phyloP scores from a whole-genome alignment of 2,113 vertebrate genomes.

The Macaca mulatta region DNA sequence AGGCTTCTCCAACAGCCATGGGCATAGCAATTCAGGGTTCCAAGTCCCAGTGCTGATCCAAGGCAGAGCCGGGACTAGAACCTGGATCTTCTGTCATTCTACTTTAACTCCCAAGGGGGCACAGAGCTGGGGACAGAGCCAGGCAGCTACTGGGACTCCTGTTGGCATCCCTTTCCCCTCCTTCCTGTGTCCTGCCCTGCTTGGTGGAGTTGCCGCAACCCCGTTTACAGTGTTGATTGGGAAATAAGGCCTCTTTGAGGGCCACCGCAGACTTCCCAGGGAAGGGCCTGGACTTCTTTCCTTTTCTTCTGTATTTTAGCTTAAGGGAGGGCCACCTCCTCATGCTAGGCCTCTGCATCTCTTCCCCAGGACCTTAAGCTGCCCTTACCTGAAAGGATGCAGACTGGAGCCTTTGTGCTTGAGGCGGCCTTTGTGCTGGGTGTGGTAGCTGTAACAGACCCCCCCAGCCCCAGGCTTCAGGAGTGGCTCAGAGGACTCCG shows the following conservation, averaged over 20 bases:
- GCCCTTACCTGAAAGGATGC: slow-evolving; percentile 91
- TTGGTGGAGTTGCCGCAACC: neutral
- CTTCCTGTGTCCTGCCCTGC: neutral
- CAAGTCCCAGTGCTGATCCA: too few species aligned
- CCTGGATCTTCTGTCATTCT: neutral
- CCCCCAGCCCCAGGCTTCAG: neutral
- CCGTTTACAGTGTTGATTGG: rapidly evolving
- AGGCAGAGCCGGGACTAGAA: neutral
- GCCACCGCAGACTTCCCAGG: rapidly evolving
- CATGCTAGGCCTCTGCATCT: neutral
- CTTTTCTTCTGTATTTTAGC: neutral
- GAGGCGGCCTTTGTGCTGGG: slow-evolving; percentile 88
- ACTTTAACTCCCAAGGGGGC: neutral
- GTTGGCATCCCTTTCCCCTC: rapidly evolving
- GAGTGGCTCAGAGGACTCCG: rapidly evolving
- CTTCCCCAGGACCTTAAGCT: neutral
- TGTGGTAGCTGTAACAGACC: slow-evolving; percentile 85
- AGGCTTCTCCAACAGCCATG: neutral
- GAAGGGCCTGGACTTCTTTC: neutral
- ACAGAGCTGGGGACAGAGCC: too few species aligned
- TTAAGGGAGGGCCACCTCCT: neutral
- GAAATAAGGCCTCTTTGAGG: neutral
- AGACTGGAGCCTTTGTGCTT: slow-evolving; percentile 85
- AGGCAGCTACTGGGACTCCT: neutral
- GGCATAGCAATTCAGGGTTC: neutral